These are phyloP conservation scores for Mimumesa dahlbomi DNA, from an alignment of 2,888 invertebrate species.

Conservation along the genomic window DNA sequence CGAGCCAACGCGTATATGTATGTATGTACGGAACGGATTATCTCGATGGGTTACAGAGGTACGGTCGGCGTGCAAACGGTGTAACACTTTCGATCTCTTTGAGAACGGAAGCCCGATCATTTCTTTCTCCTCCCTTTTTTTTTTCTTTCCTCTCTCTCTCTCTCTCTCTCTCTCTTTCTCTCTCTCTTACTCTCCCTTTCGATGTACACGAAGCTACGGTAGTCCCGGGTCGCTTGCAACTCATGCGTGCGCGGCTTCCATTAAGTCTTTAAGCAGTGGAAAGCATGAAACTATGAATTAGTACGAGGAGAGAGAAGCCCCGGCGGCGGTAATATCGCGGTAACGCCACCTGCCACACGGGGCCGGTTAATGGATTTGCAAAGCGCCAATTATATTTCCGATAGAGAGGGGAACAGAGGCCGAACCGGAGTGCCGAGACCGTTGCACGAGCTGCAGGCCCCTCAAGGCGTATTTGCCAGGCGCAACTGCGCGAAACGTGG, in stretches of 20 bases:
- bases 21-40: constrained; percentile 9
- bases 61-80: constrained; percentile 24
- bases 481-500: too few species aligned
- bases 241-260: constrained; percentile 53
- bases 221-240: constrained; percentile 3
- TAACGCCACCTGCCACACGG: constrained; percentile 60
- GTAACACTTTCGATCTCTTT: constrained; percentile 42
- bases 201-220: background rate
- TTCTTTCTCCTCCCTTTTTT: too few species aligned
- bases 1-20: too few species aligned
- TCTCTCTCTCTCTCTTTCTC: too few species aligned
- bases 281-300: constrained; percentile 65
- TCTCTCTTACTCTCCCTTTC: too few species aligned
- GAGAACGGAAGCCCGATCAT: constrained; percentile 44
- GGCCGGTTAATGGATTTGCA: constrained; percentile 64
- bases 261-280: constrained; percentile 63
- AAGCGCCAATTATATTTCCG: constrained; percentile 66
- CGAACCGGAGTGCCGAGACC: background rate
- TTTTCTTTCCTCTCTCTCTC: too few species aligned
- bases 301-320: constrained; percentile 33
- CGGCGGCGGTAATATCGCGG: constrained; percentile 54
- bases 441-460: constrained; percentile 2
- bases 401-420: constrained; percentile 30
- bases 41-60: constrained; percentile 20
- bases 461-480: constrained; percentile 36